Percentiles rank a stretch among this genome's conserved stretches.
These are phyloP conservation scores for Sebastiscus tertius DNA, from an alignment of 2,797 vertebrate genomes.

Conservation along the genomic window DNA sequence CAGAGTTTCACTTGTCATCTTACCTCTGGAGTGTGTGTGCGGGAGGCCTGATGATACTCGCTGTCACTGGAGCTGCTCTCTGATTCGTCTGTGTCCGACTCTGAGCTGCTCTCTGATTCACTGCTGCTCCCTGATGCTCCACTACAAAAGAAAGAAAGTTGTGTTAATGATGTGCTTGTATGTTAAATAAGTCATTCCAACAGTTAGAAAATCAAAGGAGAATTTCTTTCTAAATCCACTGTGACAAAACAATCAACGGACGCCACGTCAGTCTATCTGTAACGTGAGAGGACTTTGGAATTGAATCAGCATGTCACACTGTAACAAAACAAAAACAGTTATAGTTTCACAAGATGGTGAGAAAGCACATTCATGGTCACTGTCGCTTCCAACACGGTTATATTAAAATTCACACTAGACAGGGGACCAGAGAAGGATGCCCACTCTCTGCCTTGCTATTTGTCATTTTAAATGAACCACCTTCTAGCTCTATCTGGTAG, in stretches of 20 bases:
- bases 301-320: neutral
- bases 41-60: conserved; percentile 87
- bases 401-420: neutral
- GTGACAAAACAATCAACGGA: neutral
- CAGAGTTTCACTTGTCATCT: neutral
- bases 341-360: neutral
- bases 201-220: neutral
- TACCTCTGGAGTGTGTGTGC: conserved; percentile 89
- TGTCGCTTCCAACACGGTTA: neutral
- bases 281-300: neutral
- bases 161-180: neutral
- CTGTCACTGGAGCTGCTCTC: conserved; percentile 94
- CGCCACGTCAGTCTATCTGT: neutral
- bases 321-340: neutral
- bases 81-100: conserved; percentile 89
- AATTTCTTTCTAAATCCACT: neutral
- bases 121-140: conserved; percentile 89
- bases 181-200: neutral
- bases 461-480: neutral
- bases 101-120: conserved; percentile 92
- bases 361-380: neutral
- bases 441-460: neutral
- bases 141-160: conserved; percentile 56
- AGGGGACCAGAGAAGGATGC: neutral
- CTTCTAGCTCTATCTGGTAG: neutral